A percentile compares a stretch with the other conserved stretches of the same genome.
Evolutionary conservation across 2,888 invertebrate genomes (phyloP).

Genomic region (Drosophila neotestacea): DNA sequence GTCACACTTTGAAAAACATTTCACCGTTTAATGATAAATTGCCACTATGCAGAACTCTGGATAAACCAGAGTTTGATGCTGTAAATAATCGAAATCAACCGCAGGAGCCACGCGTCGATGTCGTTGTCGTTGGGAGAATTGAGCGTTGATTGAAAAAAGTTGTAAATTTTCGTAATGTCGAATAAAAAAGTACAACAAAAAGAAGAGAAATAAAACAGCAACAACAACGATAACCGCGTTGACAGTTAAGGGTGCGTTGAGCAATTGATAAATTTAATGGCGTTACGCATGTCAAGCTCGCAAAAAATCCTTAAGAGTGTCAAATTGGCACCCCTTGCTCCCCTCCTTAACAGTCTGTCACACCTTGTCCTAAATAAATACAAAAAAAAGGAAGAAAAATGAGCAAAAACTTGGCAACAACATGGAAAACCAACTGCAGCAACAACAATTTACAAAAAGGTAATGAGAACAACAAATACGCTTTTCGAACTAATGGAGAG

Average conservation of each 20-base stretch:
- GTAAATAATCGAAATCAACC: conserved; percentile 72
- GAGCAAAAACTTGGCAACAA: conserved; percentile 49
- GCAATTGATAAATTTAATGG: conserved; percentile 82
- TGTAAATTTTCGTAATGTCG: conserved; percentile 68
- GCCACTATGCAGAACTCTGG: conserved; percentile 47
- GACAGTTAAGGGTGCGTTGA: conserved; percentile 60
- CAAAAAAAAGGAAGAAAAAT: conserved; percentile 49
- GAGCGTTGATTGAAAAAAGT: conserved; percentile 80
- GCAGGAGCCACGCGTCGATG: conserved; percentile 71
- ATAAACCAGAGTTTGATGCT: conserved; percentile 34
- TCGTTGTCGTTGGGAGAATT: conserved; percentile 36
- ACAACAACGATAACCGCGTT: conserved; percentile 21
- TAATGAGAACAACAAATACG: conserved; percentile 68
- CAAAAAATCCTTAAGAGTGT: conserved; percentile 74
- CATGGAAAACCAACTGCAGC: conserved; percentile 28
- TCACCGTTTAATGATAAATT: conserved; percentile 74
- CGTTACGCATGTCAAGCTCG: conserved; percentile 80
- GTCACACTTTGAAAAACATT: conserved; percentile 32
- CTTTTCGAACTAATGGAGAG: conserved; percentile 68
- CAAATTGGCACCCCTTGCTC: conserved; percentile 65
- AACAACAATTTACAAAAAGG: conserved; percentile 24
- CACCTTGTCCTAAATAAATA: conserved; percentile 64
- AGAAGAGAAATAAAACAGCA: conserved; percentile 14
- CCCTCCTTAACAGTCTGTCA: conserved; percentile 2
- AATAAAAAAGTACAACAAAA: conserved; percentile 56